Base-by-base conservation (phyloP, 2,113 vertebrate genomes). In the Bos indicus region DNA sequence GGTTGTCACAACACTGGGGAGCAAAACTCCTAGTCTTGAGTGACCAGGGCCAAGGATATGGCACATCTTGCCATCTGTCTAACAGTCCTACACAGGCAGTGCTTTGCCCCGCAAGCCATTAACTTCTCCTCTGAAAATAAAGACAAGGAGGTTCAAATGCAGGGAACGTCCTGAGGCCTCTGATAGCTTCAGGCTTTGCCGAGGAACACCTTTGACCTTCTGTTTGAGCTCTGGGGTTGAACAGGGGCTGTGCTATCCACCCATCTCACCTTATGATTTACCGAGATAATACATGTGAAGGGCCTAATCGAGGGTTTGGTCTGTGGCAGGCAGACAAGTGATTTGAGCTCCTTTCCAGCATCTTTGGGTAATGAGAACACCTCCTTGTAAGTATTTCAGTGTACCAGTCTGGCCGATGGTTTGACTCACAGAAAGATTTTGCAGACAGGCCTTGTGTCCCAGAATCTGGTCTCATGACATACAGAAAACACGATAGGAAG, bases 341-440 rank as follows among this genome's bases (percentile, higher is more conserved):
- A 74, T 88, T 4, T 3, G 80, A 64, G 43, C 56, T 92, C 40
- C 43, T 80, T 80, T 28, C 59, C 54, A 62, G 51, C 17, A 2
- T 43, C 30, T 92, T 48, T 15, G 60, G 83, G 88, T 56, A 87
- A 67, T 12, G 5, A 84, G 87, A 64, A 87, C 23, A 13, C 5
- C 11, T 40, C 13, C 36, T 36, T 92, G 56, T 52, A 33, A 12
- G 30, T 3, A 52, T 17, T 51, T 86, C 46, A 71, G 10, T 15
- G 15, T 23, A n/a, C 19, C 52, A 21, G 19, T 83, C 25, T 85
- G 33, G 25, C 40, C 40, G 11, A 9, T 5, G n/a, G 43, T 28
- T 16, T 93, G 85, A 96, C 80, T 80, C 84, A 80, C 30, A 87
- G 91, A 95, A 92, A 84, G 23, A n/a, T 57, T 96, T 40, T n/a